Percentiles rank a stretch among this genome's conserved stretches.
These are phyloP conservation scores for Ammodytes dubius DNA, from an alignment of 2,113 vertebrate genomes.

Conservation along the genomic window DNA sequence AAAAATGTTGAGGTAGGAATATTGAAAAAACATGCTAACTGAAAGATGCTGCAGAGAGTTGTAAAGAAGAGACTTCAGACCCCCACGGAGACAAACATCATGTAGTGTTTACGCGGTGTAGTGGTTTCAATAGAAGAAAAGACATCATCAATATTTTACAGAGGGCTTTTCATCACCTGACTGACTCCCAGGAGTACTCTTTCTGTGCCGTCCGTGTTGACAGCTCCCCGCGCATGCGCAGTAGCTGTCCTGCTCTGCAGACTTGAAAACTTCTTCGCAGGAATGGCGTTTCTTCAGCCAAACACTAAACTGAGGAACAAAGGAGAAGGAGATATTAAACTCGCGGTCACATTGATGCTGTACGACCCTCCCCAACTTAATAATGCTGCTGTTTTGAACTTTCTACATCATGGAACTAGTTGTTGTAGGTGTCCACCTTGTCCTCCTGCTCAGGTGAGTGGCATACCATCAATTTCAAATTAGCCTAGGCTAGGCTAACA, in stretches of 20 bases:
- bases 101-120: background rate
- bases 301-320: background rate
- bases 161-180: slow-evolving; percentile 36
- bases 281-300: no score
- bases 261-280: background rate
- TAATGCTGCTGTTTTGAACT: background rate
- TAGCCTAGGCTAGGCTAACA: background rate
- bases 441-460: slow-evolving; percentile 52
- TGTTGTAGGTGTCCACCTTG: background rate
- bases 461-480: background rate
- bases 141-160: slow-evolving; percentile 60
- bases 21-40: background rate
- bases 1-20: no score
- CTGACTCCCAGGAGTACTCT: slow-evolving; percentile 34
- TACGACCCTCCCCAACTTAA: background rate
- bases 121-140: slow-evolving; percentile 19
- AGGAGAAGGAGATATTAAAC: fast-evolving
- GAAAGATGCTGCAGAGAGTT: background rate
- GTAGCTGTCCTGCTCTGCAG: background rate
- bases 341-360: fast-evolving
- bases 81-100: background rate
- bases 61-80: background rate
- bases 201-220: slow-evolving; percentile 17
- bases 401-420: background rate
- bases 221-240: slow-evolving; percentile 46